phyloP scores from a whole-genome alignment of 2,113 vertebrate genomes.

The Alectura lathami region DNA sequence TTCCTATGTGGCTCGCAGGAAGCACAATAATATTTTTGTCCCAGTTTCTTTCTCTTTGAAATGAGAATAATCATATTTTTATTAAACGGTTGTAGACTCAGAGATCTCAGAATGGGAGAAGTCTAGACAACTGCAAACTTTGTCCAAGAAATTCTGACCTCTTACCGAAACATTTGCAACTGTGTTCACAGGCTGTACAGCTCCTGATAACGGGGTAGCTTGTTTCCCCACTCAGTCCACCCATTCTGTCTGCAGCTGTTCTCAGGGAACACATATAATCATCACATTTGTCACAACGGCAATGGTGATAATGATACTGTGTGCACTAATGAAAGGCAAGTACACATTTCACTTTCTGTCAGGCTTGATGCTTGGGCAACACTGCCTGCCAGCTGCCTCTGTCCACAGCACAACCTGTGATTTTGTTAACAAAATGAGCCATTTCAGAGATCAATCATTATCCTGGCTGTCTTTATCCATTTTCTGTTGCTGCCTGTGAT shows the following conservation, averaged over 20 bases:
- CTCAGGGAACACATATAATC: slow-evolving; percentile 45
- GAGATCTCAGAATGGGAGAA: not conserved
- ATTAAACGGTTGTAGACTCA: not conserved
- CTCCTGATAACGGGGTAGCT: not conserved
- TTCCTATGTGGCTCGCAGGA: not conserved
- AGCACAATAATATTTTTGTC: not conserved
- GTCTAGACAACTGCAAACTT: not conserved
- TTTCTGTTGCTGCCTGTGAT: slow-evolving; percentile 38
- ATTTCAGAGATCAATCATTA: slow-evolving; percentile 67
- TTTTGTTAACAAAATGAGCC: slow-evolving; percentile 78
- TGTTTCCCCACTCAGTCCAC: slow-evolving; percentile 7
- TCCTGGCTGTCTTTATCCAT: slow-evolving; percentile 36
- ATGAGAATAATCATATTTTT: not conserved
- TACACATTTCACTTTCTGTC: slow-evolving; percentile 39
- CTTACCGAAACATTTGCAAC: not conserved
- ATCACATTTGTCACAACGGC: slow-evolving; percentile 53
- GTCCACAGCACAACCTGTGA: slow-evolving; percentile 66
- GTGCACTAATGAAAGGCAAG: slow-evolving; percentile 60
- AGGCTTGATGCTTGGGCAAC: slow-evolving; percentile 17
- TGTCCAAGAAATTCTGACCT: not conserved
- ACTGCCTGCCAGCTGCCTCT: slow-evolving; percentile 58
- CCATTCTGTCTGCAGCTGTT: slow-evolving; percentile 44
- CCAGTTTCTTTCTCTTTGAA: not conserved
- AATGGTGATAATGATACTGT: slow-evolving; percentile 44
- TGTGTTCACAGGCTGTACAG: not conserved